phyloP scores from a whole-genome alignment of 2,113 vertebrate species.

The Daubentonia madagascariensis region DNA sequence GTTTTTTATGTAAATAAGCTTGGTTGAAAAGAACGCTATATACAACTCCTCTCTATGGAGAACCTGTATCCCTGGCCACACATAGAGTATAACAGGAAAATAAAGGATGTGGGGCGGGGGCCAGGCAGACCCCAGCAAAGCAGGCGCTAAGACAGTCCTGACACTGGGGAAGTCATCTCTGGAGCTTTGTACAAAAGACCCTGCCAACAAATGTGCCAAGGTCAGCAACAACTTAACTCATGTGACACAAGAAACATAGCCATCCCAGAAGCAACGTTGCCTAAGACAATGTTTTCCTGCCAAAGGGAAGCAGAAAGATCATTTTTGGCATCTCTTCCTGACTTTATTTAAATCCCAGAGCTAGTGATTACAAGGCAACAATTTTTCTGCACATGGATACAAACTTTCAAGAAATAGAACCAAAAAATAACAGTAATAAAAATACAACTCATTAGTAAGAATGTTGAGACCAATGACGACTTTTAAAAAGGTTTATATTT shows the following conservation, averaged over 20 bases:
- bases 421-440: background rate
- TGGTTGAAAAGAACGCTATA: background rate
- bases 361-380: background rate
- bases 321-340: background rate
- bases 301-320: background rate
- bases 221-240: background rate
- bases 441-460: background rate
- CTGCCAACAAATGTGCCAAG: background rate
- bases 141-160: background rate
- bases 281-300: background rate
- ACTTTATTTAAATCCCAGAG: background rate
- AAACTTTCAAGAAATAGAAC: background rate
- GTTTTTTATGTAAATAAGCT: background rate
- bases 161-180: fast-evolving
- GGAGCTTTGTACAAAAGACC: background rate
- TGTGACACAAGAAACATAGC: background rate
- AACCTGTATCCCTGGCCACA: fast-evolving
- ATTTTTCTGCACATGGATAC: background rate
- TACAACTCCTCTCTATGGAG: background rate
- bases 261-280: background rate
- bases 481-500: background rate
- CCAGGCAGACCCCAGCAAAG: background rate
- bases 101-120: fast-evolving
- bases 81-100: background rate
- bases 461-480: fast-evolving